phyloP scores from a whole-genome alignment of 2,797 vertebrate genomes.

The Amblyraja radiata region DNA sequence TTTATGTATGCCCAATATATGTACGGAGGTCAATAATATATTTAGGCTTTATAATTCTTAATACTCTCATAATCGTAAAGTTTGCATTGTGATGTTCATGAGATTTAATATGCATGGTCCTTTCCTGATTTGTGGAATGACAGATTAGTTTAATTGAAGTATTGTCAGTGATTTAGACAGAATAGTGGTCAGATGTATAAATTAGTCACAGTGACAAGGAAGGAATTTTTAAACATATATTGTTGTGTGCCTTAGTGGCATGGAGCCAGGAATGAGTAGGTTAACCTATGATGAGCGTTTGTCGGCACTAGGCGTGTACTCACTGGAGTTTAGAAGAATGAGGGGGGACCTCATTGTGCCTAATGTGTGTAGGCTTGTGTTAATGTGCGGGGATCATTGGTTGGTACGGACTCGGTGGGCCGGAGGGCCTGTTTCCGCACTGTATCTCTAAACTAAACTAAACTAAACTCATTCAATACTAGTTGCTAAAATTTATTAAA shows the following conservation, averaged over 20 bases:
- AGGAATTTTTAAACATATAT: slow-evolving; percentile 22
- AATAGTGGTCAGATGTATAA: slow-evolving; percentile 21
- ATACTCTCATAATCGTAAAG: slow-evolving; percentile 1
- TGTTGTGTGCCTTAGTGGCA: slow-evolving; percentile 17
- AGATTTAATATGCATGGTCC: neutral
- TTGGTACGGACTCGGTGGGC: too few relatives aligned
- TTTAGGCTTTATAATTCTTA: neutral
- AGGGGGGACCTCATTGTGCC: too few relatives aligned
- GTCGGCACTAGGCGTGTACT: too few relatives aligned
- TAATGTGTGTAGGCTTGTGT: too few relatives aligned
- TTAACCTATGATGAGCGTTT: too few relatives aligned
- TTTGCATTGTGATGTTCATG: neutral
- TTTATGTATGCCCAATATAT: neutral
- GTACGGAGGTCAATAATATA: neutral
- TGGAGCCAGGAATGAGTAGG: neutral
- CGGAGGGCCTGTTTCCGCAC: too few relatives aligned
- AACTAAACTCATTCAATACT: too few relatives aligned
- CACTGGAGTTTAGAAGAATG: too few relatives aligned
- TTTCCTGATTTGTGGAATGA: neutral
- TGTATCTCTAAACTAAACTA: too few relatives aligned
- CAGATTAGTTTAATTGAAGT: slow-evolving; percentile 16
- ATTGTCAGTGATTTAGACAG: slow-evolving; percentile 19
- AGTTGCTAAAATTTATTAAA: too few relatives aligned
- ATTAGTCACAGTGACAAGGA: neutral
- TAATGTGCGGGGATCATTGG: too few relatives aligned